Percentiles rank a stretch among this genome's conserved stretches.
These are phyloP conservation scores for Phymastichus coffea DNA, from an alignment of 1,140 invertebrate species.

Conservation along the genomic window DNA sequence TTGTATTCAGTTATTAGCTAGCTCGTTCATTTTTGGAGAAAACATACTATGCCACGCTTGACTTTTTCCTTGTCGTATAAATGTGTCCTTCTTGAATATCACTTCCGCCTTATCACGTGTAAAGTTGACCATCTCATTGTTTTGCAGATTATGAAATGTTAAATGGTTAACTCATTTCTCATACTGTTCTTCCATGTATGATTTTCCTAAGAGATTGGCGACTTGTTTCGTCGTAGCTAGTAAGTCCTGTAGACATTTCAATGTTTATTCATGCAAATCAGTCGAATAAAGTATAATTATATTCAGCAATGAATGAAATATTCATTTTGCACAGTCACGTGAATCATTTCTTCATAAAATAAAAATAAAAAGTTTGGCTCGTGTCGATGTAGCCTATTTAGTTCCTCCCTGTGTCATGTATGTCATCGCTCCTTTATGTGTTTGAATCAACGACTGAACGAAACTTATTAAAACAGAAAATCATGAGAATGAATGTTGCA, in stretches of 20 bases:
- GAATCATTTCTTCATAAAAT: conserved; percentile 73
- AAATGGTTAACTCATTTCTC: conserved; percentile 62
- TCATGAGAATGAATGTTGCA: too few relatives aligned
- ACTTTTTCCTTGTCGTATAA: conserved; percentile 64
- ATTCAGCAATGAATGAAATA: not conserved
- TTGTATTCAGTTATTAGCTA: conserved; percentile 65
- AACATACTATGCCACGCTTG: conserved; percentile 68
- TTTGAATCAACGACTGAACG: conserved; percentile 66
- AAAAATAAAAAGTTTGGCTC: conserved; percentile 68
- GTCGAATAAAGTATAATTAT: too few relatives aligned
- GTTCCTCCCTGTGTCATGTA: too few relatives aligned
- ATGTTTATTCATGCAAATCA: not conserved
- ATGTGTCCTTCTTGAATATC: conserved; percentile 60
- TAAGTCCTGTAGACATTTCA: conserved; percentile 57
- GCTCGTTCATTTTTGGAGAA: conserved; percentile 56
- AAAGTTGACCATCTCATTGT: conserved; percentile 68
- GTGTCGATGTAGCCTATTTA: conserved; percentile 58
- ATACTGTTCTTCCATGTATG: conserved; percentile 58
- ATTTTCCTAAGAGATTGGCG: conserved; percentile 62
- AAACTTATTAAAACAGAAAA: conserved; percentile 52
- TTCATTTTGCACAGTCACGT: conserved; percentile 45
- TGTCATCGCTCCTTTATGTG: conserved; percentile 71
- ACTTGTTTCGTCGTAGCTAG: conserved; percentile 57
- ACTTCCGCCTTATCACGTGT: conserved; percentile 59
- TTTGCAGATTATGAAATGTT: conserved; percentile 71